These are phyloP conservation scores for Sciurus niger DNA, from an alignment of 2,113 vertebrate genomes.

Conservation along the genomic window DNA sequence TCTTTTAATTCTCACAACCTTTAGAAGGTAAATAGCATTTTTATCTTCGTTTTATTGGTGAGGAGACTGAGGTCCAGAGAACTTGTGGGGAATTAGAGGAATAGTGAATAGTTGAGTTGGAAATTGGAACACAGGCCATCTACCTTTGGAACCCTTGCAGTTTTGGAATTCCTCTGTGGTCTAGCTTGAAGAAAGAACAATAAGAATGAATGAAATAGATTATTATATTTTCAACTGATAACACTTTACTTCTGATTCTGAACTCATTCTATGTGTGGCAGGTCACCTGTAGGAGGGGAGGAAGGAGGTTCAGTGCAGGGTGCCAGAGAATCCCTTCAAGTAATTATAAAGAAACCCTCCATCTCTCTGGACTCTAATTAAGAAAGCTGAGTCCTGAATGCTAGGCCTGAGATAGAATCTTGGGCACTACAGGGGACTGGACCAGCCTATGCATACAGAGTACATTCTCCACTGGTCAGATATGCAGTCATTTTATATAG, in stretches of 20 bases:
- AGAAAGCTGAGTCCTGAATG: neutral
- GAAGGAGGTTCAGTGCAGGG: neutral
- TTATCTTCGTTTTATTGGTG: neutral
- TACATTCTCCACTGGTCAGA: neutral
- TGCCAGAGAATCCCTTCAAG: neutral
- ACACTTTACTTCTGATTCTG: neutral
- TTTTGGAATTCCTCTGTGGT: neutral
- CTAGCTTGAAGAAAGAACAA: neutral
- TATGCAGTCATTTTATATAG: neutral
- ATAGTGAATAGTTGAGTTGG: neutral
- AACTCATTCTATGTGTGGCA: neutral
- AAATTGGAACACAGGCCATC: neutral
- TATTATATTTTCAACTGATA: neutral
- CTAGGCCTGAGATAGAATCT: no score
- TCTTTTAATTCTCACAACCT: neutral
- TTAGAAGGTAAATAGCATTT: neutral
- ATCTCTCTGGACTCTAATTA: neutral
- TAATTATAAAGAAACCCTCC: neutral
- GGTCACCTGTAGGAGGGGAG: neutral
- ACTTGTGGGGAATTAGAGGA: neutral
- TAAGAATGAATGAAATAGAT: neutral
- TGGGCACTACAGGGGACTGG: neutral
- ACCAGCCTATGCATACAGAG: neutral
- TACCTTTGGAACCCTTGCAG: neutral
- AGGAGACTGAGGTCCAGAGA: neutral